phyloP scores from a whole-genome alignment of 1,140 invertebrate species.

The Drosophila kurseongensis region DNA sequence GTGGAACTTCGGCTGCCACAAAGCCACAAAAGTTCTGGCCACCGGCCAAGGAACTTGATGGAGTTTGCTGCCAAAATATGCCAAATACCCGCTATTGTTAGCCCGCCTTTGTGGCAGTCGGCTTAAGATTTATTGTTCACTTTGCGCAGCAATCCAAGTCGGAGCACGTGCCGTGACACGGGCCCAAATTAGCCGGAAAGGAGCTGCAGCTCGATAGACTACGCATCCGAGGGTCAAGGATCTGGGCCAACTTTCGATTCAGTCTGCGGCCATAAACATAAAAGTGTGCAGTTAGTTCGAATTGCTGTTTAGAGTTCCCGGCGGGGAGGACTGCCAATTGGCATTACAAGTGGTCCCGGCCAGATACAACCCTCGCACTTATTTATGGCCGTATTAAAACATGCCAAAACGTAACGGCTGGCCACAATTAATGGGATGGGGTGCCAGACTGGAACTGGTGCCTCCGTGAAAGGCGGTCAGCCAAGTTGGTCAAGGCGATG shows the following conservation, averaged over 20 bases:
- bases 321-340: conserved; percentile 48
- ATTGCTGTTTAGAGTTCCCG: conserved; percentile 55
- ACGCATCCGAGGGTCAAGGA: conserved; percentile 36
- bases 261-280: conserved; percentile 35
- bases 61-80: conserved; percentile 70
- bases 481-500: conserved; percentile 70
- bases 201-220: not conserved
- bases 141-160: conserved; percentile 8
- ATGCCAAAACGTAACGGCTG: conserved; percentile 58
- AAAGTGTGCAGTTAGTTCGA: conserved; percentile 46
- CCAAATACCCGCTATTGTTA: conserved; percentile 51
- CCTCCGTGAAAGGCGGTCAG: conserved; percentile 31
- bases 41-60: conserved; percentile 68
- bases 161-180: conserved; percentile 39
- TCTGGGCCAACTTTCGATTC: conserved; percentile 2
- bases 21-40: conserved; percentile 73
- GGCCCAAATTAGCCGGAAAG: conserved; percentile 4
- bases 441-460: conserved; percentile 10
- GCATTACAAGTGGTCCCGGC: conserved; percentile 37
- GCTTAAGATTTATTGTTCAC: conserved; percentile 67
- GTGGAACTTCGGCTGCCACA: conserved; percentile 49
- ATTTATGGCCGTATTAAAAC: conserved; percentile 79
- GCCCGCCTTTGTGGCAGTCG: conserved; percentile 34
- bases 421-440: conserved; percentile 57
- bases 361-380: conserved; percentile 63